Percentiles rank a stretch among this genome's conserved stretches.
These are phyloP conservation scores for Ageneiosus marmoratus DNA, from an alignment of 2,113 vertebrate species.

Conservation along the genomic window DNA sequence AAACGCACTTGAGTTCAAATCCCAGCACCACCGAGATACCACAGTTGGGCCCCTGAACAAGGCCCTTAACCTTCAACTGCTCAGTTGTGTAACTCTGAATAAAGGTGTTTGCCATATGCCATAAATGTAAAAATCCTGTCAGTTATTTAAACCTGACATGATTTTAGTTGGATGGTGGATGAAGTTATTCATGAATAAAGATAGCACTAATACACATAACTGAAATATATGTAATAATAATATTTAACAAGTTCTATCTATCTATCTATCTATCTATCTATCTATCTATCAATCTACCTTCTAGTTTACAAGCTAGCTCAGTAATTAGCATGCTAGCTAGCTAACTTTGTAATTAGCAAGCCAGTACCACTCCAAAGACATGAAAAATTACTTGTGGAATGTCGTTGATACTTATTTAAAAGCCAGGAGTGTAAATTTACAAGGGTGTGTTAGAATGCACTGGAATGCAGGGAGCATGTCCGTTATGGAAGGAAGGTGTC, in stretches of 20 bases:
- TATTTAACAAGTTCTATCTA: background rate
- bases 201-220: background rate
- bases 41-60: too few relatives aligned
- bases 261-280: background rate
- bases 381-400: background rate
- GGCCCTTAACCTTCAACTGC: too few relatives aligned
- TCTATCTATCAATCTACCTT: background rate
- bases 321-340: background rate
- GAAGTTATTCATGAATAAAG: background rate
- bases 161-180: background rate
- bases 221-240: background rate
- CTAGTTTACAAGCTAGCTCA: background rate
- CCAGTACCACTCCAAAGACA: background rate
- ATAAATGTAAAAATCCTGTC: too few relatives aligned
- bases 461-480: background rate
- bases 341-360: background rate
- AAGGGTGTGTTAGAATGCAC: background rate
- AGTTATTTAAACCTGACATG: background rate
- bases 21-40: too few relatives aligned
- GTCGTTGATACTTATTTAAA: background rate
- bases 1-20: too few relatives aligned
- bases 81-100: too few relatives aligned
- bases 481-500: conserved; percentile 47
- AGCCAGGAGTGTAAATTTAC: background rate
- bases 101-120: too few relatives aligned